Conservation (phyloP, 2,113 vertebrate genomes). For the Thunnus thynnus region DNA sequence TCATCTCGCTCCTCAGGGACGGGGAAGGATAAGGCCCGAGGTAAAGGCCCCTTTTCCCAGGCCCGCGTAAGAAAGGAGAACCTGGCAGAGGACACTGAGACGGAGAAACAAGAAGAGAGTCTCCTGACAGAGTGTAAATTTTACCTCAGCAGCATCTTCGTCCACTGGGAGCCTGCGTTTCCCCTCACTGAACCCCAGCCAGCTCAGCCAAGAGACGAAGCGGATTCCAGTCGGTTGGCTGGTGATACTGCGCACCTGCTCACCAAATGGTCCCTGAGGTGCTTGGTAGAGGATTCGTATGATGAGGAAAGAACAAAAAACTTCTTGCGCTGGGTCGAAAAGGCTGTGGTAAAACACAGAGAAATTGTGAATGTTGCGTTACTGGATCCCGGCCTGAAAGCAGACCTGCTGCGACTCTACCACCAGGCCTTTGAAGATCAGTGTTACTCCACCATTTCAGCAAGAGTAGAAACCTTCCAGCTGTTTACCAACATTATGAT, state of each 20-base stretch:
- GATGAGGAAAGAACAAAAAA: constrained; percentile 36
- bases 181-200: constrained; percentile 19
- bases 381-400: constrained; percentile 70
- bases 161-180: constrained; percentile 85
- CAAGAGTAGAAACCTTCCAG: constrained; percentile 62
- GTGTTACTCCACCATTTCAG: constrained; percentile 8
- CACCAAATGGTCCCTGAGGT: constrained; percentile 86
- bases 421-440: constrained; percentile 67
- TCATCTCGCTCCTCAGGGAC: constrained; percentile 78
- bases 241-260: constrained; percentile 64
- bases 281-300: constrained; percentile 67
- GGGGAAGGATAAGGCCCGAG: constrained; percentile 83
- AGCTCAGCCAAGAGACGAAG: constrained; percentile 30
- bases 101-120: constrained; percentile 39
- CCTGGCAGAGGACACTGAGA: constrained; percentile 59
- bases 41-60: constrained; percentile 55
- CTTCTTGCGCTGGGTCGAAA: constrained; percentile 86
- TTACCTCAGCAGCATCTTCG: constrained; percentile 84
- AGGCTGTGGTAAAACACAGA: constrained; percentile 61
- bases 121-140: constrained; percentile 81
- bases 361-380: constrained; percentile 70
- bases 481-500: constrained; percentile 87
- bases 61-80: constrained; percentile 28
- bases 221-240: constrained; percentile 22
- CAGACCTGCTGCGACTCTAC: constrained; percentile 87